Base-by-base conservation (phyloP, 2,888 invertebrate genomes). In the Diaperis boleti region DNA sequence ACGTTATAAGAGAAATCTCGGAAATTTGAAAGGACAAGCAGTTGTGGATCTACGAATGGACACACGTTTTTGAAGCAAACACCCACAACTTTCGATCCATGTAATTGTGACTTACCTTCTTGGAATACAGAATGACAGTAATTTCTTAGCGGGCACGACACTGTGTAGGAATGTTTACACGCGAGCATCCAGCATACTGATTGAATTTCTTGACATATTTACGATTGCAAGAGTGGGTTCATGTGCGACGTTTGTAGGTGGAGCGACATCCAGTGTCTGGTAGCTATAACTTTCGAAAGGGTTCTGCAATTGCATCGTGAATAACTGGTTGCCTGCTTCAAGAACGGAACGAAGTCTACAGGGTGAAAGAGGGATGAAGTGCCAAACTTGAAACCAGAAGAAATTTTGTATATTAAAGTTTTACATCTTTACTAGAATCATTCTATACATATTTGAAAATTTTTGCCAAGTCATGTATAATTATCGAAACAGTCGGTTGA, bases 141-240 rank as follows among this genome's bases (percentile, higher is more conserved):
- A 39, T 52, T 39, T 39, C 52, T 39, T 14, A 2, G 33, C 18
- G 39, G 39, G 11, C 50, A 33, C 35, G 35, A 39, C 52, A 13
- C 22, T 20, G 20, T 6, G 6, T 13, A 14, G 39, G 8, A 37
- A 52, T 52, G 52, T 39, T 52, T 52, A 52, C 52, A 52, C 52
- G 20, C 52, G 22, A 39, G 13, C 20, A 37, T 11, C 18, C 31
- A 47, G 17, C 52, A 52, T 52, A 52, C 39, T 37, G 52, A 52
- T 52, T 39, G 37, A 18, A 37, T 39, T 14, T 35, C 13, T 39
- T 52, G 52, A 52, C 52, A 52, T 35, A 52, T 52, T 39, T 45
- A 45, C 45, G 7, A 14, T 11, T 5, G n/a, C 13, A 10, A 18
- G 20, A 17, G 11, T 7, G 8, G 18, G 18, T n/a, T 20, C 20